Evolutionary conservation across 2,888 invertebrate species (phyloP).

Genomic region (Pyrgus malvae): DNA sequence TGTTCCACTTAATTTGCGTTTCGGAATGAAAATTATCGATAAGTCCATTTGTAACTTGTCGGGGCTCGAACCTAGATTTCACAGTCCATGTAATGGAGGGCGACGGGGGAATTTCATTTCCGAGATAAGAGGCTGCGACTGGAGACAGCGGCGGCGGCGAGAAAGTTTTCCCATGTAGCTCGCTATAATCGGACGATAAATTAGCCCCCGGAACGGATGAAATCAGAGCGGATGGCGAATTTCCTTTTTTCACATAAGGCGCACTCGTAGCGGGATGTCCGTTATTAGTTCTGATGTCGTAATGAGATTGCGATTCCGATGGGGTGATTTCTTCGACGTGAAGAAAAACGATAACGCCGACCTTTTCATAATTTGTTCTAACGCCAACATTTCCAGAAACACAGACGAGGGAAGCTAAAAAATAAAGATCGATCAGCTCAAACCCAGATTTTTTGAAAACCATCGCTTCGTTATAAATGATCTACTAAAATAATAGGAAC

Average conservation of each 20-base stretch:
- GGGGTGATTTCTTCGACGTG: constrained; percentile 5
- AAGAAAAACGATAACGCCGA: constrained; percentile 11
- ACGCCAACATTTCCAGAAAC: neutral
- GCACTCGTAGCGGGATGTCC: neutral
- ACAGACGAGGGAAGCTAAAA: constrained; percentile 18
- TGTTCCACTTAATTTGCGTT: neutral
- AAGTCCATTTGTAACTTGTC: constrained; percentile 27
- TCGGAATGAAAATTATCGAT: constrained; percentile 10
- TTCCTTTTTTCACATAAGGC: neutral
- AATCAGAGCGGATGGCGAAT: neutral
- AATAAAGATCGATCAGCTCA: no score
- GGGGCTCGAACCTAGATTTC: constrained; percentile 9
- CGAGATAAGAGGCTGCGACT: neutral
- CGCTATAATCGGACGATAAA: constrained; percentile 37
- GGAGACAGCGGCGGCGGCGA: constrained; percentile 35
- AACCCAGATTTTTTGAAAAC: neutral
- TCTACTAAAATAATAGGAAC: neutral
- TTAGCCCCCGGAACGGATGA: constrained; percentile 23
- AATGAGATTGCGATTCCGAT: neutral
- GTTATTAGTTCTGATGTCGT: neutral
- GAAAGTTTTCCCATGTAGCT: constrained; percentile 38
- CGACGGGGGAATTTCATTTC: neutral
- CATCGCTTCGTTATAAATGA: no score
- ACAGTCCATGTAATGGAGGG: neutral
- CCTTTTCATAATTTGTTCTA: neutral